A percentile compares a stretch with the other conserved stretches of the same genome.
These are phyloP conservation scores for Chinchilla lanigera DNA, from an alignment of 2,113 vertebrate species.

Conservation along the genomic window DNA sequence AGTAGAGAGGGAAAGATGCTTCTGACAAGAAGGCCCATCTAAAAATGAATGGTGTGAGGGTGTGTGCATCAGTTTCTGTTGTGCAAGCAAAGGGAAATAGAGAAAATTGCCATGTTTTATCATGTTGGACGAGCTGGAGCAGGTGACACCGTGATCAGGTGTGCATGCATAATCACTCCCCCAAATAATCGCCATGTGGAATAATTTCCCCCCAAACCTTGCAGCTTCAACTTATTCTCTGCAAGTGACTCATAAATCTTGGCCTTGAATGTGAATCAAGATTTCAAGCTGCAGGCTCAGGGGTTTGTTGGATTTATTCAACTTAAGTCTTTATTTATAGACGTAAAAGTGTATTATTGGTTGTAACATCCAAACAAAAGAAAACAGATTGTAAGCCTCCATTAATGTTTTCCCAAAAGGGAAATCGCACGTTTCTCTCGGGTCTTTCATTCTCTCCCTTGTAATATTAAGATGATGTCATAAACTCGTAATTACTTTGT, in stretches of 20 bases:
- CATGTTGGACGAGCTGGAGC: conserved; percentile 91
- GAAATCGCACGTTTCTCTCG: conserved; percentile 86
- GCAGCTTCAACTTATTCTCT: conserved; percentile 96
- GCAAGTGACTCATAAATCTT: conserved; percentile 98
- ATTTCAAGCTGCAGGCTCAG: conserved; percentile 92
- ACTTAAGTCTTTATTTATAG: conserved; percentile 91
- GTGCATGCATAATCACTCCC: conserved; percentile 97
- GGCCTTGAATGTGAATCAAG: conserved; percentile 95
- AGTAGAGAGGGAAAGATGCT: conserved; percentile 71
- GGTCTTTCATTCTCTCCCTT: conserved; percentile 86
- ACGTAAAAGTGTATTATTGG: conserved; percentile 91
- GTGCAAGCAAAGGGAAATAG: conserved; percentile 95
- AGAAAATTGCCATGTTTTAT: conserved; percentile 97
- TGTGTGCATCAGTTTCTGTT: conserved; percentile 88
- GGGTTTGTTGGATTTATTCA: conserved; percentile 95
- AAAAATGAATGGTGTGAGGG: conserved; percentile 87
- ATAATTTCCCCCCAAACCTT: conserved; percentile 96
- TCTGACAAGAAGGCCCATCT: conserved; percentile 85
- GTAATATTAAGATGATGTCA: conserved; percentile 91
- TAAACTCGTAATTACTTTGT: conserved; percentile 89
- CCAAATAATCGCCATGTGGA: conserved; percentile 98
- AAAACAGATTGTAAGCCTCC: conserved; percentile 91
- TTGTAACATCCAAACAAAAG: conserved; percentile 91
- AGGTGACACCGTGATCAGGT: conserved; percentile 98
- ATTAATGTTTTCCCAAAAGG: conserved; percentile 91